Conservation (phyloP, 1,140 invertebrate genomes). For the Oncopeltus fasciatus region DNA sequence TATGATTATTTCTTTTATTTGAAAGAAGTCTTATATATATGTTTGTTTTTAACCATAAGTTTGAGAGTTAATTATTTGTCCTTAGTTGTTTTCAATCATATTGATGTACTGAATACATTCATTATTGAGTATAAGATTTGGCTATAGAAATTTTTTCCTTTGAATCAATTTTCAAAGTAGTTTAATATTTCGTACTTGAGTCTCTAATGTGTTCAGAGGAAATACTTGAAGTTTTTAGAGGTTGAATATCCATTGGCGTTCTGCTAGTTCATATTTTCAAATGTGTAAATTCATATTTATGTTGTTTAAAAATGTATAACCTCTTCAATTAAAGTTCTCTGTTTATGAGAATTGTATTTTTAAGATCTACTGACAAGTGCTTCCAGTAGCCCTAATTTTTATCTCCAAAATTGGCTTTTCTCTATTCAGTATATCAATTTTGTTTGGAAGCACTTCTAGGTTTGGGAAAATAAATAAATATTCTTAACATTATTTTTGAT, state of each 20-base stretch:
- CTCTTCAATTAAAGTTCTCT: too few relatives aligned
- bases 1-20: not conserved
- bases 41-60: not conserved
- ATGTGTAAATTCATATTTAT: too few relatives aligned
- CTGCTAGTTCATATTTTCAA: too few relatives aligned
- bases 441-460: constrained; percentile 9
- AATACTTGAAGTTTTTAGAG: too few relatives aligned
- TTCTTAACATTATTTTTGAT: not conserved
- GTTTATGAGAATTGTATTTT: too few relatives aligned
- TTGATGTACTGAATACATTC: not conserved
- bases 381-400: constrained; percentile 10
- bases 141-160: not conserved
- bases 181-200: too few relatives aligned
- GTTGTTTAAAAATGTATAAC: too few relatives aligned
- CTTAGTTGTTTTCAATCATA: constrained; percentile 2
- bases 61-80: not conserved
- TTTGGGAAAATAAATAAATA: not conserved
- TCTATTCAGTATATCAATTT: constrained; percentile 5
- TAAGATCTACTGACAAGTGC: too few relatives aligned
- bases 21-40: not conserved
- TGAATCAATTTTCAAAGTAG: not conserved
- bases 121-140: not conserved
- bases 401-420: not conserved
- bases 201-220: too few relatives aligned
- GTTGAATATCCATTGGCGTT: too few relatives aligned